Evolutionary conservation across 1,140 invertebrate genomes (phyloP).

Genomic region (Aplysia californica): DNA sequence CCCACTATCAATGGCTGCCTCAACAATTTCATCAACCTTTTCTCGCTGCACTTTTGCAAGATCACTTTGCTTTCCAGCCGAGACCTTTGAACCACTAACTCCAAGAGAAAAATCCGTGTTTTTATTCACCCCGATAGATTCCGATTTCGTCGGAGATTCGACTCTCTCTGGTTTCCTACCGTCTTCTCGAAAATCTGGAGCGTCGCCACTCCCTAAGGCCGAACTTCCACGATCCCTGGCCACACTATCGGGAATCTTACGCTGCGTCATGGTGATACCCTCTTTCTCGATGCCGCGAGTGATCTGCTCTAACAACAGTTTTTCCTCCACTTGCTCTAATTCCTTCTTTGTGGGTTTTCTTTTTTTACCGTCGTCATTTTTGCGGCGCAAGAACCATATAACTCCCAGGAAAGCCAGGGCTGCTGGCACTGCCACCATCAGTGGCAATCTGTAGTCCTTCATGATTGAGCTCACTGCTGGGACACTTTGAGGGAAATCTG

Average conservation of each 20-base stretch:
- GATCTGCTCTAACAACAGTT: background rate
- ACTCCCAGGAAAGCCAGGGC: conserved; percentile 10
- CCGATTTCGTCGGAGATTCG: no score
- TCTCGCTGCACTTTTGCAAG: background rate
- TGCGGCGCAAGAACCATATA: conserved; percentile 14
- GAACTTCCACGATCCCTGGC: conserved; percentile 18
- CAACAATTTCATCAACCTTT: background rate
- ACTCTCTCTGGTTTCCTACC: no score
- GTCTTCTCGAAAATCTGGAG: no score
- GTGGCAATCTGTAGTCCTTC: conserved; percentile 1
- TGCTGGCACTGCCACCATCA: conserved; percentile 1
- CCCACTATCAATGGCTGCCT: conserved; percentile 4
- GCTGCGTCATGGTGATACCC: background rate
- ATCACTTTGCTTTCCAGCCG: no score
- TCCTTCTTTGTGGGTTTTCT: background rate
- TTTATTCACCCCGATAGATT: no score
- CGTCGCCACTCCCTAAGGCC: background rate
- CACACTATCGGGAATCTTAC: conserved; percentile 15
- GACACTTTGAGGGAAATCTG: no score
- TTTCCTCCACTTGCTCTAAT: background rate
- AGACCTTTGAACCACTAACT: no score
- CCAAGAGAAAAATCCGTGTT: no score
- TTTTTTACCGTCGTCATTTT: background rate
- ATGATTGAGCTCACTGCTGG: background rate
- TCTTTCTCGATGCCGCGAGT: background rate